Conservation (phyloP, 1,140 invertebrate genomes). For the Episyrphus balteatus region DNA sequence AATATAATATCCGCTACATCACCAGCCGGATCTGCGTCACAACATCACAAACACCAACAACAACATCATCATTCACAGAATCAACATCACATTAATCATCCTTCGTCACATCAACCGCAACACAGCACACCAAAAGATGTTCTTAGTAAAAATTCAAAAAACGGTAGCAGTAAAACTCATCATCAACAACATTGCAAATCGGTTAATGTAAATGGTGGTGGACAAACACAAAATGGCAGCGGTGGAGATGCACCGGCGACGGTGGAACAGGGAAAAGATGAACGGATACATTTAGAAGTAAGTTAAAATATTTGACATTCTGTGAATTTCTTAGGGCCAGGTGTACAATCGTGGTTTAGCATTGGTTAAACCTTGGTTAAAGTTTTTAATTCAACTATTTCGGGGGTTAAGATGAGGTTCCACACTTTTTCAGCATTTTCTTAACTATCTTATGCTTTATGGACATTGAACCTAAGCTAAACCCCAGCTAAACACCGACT, state of each 20-base stretch:
- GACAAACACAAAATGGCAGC: not conserved
- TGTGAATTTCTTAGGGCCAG: too few relatives aligned
- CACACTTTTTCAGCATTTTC: too few relatives aligned
- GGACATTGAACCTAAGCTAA: too few relatives aligned
- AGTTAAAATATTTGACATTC: constrained; percentile 14
- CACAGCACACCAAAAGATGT: not conserved
- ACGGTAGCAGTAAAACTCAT: not conserved
- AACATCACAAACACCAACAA: constrained; percentile 7
- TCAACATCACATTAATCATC: not conserved
- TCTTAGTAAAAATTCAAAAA: too few relatives aligned
- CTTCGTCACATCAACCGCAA: too few relatives aligned
- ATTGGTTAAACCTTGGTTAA: too few relatives aligned
- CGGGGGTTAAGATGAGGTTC: too few relatives aligned
- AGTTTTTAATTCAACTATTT: too few relatives aligned
- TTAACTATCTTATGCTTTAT: too few relatives aligned
- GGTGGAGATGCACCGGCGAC: not conserved
- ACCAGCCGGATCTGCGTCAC: not conserved
- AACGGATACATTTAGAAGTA: constrained; percentile 33
- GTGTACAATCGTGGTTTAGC: too few relatives aligned
- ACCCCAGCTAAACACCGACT: too few relatives aligned
- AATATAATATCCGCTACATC: constrained; percentile 27
- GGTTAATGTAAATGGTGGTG: not conserved
- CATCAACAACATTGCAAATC: not conserved
- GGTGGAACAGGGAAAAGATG: constrained; percentile 14
- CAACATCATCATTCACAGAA: constrained; percentile 4